phyloP scores from a whole-genome alignment of 64 coral and sea anemone species.

The Pocillopora verrucosa region DNA sequence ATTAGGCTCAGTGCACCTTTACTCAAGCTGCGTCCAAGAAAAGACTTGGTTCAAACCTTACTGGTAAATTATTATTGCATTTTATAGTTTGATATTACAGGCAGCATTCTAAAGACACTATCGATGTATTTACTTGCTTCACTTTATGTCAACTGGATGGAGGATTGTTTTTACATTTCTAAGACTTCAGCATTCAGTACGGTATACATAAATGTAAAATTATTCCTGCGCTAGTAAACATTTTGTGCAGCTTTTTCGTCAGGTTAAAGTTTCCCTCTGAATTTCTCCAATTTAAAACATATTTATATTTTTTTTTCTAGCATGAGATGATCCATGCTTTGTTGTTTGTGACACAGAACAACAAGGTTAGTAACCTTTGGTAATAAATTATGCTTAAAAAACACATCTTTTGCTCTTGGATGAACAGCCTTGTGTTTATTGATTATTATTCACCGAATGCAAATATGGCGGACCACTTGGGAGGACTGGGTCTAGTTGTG shows the following conservation, averaged over 20 bases:
- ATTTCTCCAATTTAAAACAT: background rate
- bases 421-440: background rate
- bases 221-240: no score
- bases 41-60: conserved; percentile 90
- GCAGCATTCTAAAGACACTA: no score
- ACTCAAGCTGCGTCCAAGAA: conserved; percentile 90
- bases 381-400: background rate
- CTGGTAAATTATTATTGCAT: conserved; percentile 30
- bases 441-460: background rate
- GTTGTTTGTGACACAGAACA: conserved; percentile 97
- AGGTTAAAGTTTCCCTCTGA: background rate
- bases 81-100: no score
- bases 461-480: no score
- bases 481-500: no score
- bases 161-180: background rate
- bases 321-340: conserved; percentile 99
- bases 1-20: conserved; percentile 86
- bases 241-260: no score
- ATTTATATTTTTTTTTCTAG: conserved; percentile 43
- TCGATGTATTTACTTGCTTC: no score
- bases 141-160: no score
- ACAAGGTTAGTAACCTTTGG: conserved; percentile 63
- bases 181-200: background rate
- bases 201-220: background rate
- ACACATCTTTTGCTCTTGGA: background rate